Evolutionary conservation across 1,140 invertebrate species (phyloP).

Genomic region (Eueides isabella): DNA sequence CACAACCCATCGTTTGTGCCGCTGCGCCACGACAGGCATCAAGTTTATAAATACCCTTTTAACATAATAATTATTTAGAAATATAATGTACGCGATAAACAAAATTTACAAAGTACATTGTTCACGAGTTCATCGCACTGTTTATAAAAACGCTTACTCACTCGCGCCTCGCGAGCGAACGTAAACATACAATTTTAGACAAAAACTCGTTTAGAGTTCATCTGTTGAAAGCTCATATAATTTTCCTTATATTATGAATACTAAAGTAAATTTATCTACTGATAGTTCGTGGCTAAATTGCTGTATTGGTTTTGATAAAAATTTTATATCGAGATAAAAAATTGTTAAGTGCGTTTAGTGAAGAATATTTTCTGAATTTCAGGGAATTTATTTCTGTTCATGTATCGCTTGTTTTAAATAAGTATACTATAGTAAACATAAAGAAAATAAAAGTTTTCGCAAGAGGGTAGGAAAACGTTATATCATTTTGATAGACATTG

Average conservation of each 20-base stretch:
- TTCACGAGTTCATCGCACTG: constrained; percentile 26
- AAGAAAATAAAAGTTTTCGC: no score
- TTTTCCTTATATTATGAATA: background rate
- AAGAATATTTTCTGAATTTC: no score
- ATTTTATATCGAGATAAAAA: background rate
- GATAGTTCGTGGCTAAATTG: background rate
- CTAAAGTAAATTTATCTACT: background rate
- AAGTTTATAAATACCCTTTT: no score
- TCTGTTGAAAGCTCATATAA: constrained; percentile 2
- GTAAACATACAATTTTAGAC: constrained; percentile 30
- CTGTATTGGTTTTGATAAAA: background rate
- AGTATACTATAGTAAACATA: no score
- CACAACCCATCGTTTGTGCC: no score
- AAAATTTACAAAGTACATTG: constrained; percentile 16
- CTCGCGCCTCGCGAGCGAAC: constrained; percentile 16
- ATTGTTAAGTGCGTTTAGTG: no score
- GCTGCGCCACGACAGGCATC: no score
- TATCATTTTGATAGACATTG: background rate
- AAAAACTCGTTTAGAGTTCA: constrained; percentile 1
- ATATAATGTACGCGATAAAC: background rate
- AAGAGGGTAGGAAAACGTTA: background rate
- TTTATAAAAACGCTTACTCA: constrained; percentile 21
- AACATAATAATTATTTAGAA: background rate
- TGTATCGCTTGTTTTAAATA: background rate
- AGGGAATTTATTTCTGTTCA: background rate